These are phyloP conservation scores for Synergus itoensis DNA, from an alignment of 2,888 invertebrate species.

Conservation along the genomic window DNA sequence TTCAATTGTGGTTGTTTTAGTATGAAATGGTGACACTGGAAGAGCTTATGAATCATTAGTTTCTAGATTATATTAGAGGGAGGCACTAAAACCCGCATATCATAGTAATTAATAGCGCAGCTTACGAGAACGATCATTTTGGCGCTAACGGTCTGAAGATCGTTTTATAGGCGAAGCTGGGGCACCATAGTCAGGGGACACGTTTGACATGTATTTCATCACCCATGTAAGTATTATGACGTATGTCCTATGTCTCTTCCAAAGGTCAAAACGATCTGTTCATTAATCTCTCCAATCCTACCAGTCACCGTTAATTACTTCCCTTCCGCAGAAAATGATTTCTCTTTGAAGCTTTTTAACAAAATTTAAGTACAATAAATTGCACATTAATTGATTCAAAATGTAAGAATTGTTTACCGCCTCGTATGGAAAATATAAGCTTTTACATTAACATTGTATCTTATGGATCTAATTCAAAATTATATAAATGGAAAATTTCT, in stretches of 20 bases:
- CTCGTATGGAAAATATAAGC: too few species aligned
- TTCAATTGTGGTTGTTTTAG: too few species aligned
- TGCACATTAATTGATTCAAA: too few species aligned
- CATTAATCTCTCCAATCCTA: not conserved
- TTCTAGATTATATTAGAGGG: not conserved
- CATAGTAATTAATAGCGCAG: slow-evolving; percentile 8
- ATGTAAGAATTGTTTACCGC: too few species aligned
- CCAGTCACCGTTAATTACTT: too few species aligned
- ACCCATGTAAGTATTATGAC: not conserved
- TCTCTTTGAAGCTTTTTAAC: too few species aligned
- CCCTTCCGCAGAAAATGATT: too few species aligned
- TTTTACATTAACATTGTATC: too few species aligned
- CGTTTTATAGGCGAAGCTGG: not conserved
- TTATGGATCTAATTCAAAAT: too few species aligned
- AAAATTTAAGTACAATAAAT: too few species aligned
- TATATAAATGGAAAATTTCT: too few species aligned
- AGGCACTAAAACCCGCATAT: not conserved
- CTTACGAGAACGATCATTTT: slow-evolving; percentile 10
- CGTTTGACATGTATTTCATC: not conserved
- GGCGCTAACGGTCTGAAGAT: not conserved
- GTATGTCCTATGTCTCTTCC: not conserved
- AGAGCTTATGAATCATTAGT: not conserved
- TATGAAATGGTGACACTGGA: too few species aligned
- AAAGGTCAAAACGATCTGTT: not conserved
- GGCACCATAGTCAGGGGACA: slow-evolving; percentile 8